Conservation (phyloP, 2,888 invertebrate genomes). For the Aphodius sticticus region DNA sequence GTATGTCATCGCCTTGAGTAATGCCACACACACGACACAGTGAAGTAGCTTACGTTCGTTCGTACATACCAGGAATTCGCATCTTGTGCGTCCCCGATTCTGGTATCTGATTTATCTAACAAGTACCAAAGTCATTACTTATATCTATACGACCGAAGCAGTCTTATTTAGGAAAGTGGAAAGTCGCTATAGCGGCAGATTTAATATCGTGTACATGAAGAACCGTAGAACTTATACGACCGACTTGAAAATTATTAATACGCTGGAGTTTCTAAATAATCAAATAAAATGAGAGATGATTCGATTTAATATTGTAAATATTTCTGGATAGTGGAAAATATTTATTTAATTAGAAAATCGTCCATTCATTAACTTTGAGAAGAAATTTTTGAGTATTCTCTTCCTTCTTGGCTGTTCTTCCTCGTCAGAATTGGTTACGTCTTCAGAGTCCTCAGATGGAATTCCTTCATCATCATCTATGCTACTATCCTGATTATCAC, state of each 20-base stretch:
- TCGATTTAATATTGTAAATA: neutral
- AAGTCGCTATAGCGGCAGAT: neutral
- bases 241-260: neutral
- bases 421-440: neutral
- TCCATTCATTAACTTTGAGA: neutral
- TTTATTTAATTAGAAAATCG: neutral
- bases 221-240: neutral
- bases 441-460: neutral
- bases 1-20: neutral
- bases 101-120: conserved; percentile 4
- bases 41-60: neutral
- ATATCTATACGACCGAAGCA: neutral
- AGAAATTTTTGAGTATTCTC: neutral
- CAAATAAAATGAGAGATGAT: neutral
- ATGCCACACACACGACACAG: neutral
- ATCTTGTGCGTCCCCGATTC: neutral
- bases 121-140: conserved; percentile 4
- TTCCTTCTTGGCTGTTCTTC: neutral
- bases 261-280: neutral
- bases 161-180: conserved; percentile 4
- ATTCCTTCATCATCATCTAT: neutral
- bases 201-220: neutral
- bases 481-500: neutral
- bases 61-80: neutral
- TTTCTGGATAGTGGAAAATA: neutral